phyloP scores from a whole-genome alignment of 2,113 vertebrate species.

The Casuarius casuarius region DNA sequence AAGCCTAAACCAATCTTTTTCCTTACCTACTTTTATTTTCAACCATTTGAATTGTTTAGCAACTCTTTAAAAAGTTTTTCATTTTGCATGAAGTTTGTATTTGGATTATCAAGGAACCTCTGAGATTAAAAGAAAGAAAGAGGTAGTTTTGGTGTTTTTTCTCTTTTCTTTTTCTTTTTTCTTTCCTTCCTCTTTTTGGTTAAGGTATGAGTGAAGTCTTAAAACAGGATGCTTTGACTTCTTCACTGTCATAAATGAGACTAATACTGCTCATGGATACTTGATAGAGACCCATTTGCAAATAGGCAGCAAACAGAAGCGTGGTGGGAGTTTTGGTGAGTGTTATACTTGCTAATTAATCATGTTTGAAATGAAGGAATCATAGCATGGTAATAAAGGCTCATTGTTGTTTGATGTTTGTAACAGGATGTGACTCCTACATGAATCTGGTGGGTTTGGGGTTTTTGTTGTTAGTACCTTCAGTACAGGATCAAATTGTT shows the following conservation, averaged over 20 bases:
- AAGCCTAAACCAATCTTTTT: neutral
- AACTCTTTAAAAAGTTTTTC: neutral
- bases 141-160: neutral
- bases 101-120: neutral
- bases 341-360: slow-evolving; percentile 79
- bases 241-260: slow-evolving; percentile 49
- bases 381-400: slow-evolving; percentile 73
- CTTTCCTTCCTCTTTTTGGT: neutral
- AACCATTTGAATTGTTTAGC: neutral
- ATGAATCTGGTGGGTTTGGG: slow-evolving; percentile 61
- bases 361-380: slow-evolving; percentile 75
- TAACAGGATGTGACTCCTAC: slow-evolving; percentile 74
- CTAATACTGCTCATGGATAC: slow-evolving; percentile 57
- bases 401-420: slow-evolving; percentile 78
- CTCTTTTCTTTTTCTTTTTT: neutral
- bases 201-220: slow-evolving; percentile 30
- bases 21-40: slow-evolving; percentile 6
- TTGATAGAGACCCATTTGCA: slow-evolving; percentile 55
- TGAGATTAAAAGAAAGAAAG: neutral
- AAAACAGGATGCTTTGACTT: slow-evolving; percentile 30
- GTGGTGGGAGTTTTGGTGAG: slow-evolving; percentile 75
- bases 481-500: neutral
- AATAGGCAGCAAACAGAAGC: slow-evolving; percentile 64
- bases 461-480: slow-evolving; percentile 40
- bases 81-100: slow-evolving; percentile 20